Evolutionary conservation across 2,113 vertebrate species (phyloP).

Genomic region (Notarius quadriscutis): DNA sequence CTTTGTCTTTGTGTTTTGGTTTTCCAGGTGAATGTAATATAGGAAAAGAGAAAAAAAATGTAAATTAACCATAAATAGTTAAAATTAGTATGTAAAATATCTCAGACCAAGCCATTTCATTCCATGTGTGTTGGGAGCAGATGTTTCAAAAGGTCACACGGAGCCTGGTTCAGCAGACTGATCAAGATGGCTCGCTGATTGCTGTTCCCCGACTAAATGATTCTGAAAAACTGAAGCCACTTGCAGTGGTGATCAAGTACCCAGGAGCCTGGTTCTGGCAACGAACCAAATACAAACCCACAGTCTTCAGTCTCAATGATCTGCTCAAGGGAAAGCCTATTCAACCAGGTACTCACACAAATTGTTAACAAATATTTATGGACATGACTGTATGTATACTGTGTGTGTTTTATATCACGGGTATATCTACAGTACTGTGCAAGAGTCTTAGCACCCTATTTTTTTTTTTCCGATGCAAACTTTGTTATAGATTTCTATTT

Average conservation of each 20-base stretch:
- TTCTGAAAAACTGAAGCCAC: constrained; percentile 80
- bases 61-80: not conserved
- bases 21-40: not conserved
- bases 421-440: too few relatives aligned
- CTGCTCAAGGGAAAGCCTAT: constrained; percentile 73
- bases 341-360: constrained; percentile 35
- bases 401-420: too few relatives aligned
- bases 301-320: constrained; percentile 80
- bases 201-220: constrained; percentile 80
- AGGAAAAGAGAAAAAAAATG: not conserved
- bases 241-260: constrained; percentile 84
- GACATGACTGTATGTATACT: not conserved
- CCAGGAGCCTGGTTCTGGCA: constrained; percentile 86
- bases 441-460: too few relatives aligned
- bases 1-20: not conserved
- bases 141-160: constrained; percentile 93
- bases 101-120: not conserved
- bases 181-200: constrained; percentile 80
- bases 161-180: constrained; percentile 84
- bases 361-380: not conserved
- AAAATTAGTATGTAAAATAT: not conserved
- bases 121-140: constrained; percentile 35
- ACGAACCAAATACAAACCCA: constrained; percentile 84
- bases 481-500: too few relatives aligned
- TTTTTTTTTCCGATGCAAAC: too few relatives aligned